Percentiles rank a stretch among this genome's conserved stretches.
Evolutionary conservation across 1,140 invertebrate genomes (phyloP).

Genomic region (Andricus grossulariae): DNA sequence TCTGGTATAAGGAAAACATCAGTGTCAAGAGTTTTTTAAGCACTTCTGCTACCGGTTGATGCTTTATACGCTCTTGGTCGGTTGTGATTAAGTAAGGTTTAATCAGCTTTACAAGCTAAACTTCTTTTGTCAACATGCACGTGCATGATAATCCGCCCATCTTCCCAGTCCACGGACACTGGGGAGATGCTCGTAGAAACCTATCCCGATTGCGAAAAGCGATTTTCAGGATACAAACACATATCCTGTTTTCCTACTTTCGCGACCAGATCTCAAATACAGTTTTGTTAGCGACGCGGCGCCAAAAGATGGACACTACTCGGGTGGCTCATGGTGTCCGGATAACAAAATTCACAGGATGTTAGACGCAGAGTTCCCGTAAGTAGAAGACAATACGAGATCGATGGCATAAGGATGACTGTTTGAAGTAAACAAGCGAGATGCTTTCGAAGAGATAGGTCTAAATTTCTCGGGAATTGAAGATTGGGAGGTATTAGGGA

Average conservation of each 20-base stretch:
- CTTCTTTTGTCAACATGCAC: slow-evolving; percentile 74
- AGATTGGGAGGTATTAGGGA: no score
- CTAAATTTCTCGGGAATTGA: no score
- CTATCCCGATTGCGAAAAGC: slow-evolving; percentile 30
- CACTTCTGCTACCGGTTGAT: neutral
- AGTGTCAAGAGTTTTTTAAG: neutral
- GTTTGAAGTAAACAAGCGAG: no score
- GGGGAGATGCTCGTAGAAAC: slow-evolving; percentile 39
- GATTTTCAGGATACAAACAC: neutral
- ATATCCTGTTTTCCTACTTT: slow-evolving; percentile 22
- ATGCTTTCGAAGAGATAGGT: no score
- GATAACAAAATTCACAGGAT: slow-evolving; percentile 59
- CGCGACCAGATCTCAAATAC: neutral
- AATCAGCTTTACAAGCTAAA: slow-evolving; percentile 76
- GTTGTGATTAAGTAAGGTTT: slow-evolving; percentile 75
- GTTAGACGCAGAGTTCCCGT: slow-evolving; percentile 50
- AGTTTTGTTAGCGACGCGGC: slow-evolving; percentile 37
- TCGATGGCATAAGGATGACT: no score
- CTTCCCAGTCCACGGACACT: slow-evolving; percentile 51
- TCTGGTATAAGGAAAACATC: slow-evolving; percentile 53
- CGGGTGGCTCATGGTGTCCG: slow-evolving; percentile 47
- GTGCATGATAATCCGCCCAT: slow-evolving; percentile 73
- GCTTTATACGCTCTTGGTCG: slow-evolving; percentile 58
- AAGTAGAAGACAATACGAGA: slow-evolving; percentile 14
- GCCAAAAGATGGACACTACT: neutral